Evolutionary conservation across 2,113 vertebrate species (phyloP).

Genomic region (Pseudorectes ferrugineus): DNA sequence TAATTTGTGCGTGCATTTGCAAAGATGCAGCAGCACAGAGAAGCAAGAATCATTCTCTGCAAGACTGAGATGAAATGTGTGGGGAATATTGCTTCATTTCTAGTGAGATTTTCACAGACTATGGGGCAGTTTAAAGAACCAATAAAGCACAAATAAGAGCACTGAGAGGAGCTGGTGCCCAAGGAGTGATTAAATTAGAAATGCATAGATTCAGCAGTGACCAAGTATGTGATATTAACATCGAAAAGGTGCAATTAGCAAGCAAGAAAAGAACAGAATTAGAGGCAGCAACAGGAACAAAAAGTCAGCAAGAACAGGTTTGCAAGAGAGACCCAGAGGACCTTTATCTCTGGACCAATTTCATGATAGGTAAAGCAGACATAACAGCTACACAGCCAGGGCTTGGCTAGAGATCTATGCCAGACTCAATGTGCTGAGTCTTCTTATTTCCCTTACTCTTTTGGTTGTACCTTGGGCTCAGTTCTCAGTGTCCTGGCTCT

Average conservation of each 20-base stretch:
- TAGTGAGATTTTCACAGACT: neutral
- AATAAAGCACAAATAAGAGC: neutral
- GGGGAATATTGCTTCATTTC: neutral
- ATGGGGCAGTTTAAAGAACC: neutral
- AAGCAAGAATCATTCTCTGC: neutral
- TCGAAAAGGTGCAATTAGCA: neutral
- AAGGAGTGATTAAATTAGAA: neutral
- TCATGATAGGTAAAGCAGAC: rapidly evolving
- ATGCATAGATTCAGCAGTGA: neutral
- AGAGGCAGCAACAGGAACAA: neutral
- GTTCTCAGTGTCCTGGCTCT: neutral
- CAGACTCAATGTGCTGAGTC: neutral
- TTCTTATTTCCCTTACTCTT: neutral
- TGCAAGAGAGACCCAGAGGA: neutral
- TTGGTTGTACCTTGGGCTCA: neutral
- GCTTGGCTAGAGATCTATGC: neutral
- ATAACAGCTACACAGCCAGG: neutral
- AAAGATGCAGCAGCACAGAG: neutral
- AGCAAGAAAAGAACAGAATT: neutral
- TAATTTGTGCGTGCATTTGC: neutral
- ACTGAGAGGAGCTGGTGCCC: neutral
- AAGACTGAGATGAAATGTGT: neutral
- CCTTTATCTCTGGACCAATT: neutral
- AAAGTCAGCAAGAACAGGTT: neutral
- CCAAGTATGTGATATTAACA: neutral